Percentiles rank a stretch among this genome's conserved stretches.
phyloP scores from a whole-genome alignment of 2,888 invertebrate genomes.

The Pandemis heparana region DNA sequence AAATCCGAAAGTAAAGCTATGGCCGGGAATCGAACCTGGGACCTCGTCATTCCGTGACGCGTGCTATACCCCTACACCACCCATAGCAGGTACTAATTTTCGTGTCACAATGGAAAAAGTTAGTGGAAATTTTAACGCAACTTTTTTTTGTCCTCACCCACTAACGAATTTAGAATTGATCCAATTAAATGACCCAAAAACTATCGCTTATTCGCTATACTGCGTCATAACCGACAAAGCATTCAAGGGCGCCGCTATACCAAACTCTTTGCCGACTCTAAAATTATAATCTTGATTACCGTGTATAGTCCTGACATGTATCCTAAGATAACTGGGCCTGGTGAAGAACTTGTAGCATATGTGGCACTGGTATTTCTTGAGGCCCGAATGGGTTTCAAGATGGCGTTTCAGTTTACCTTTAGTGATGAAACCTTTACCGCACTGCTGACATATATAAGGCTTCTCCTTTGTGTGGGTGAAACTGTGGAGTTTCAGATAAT shows the following conservation, averaged over 20 bases:
- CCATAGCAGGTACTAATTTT: no score
- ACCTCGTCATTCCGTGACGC: no score
- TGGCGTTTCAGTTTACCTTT: constrained; percentile 77
- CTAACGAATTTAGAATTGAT: no score
- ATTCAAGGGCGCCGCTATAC: constrained; percentile 23
- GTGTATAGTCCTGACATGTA: constrained; percentile 77
- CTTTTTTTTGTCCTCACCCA: no score
- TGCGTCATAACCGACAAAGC: constrained; percentile 26
- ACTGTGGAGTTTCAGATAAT: constrained; percentile 75
- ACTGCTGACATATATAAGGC: constrained; percentile 77
- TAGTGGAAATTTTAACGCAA: no score
- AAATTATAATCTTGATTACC: constrained; percentile 77
- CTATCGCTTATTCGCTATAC: constrained; percentile 14
- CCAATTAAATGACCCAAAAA: no score
- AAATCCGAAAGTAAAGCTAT: no score
- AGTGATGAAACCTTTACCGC: constrained; percentile 79
- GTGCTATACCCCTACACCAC: no score
- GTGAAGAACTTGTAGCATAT: constrained; percentile 81
- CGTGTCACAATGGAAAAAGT: no score
- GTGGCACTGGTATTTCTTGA: constrained; percentile 79
- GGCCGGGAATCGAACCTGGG: no score
- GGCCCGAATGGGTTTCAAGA: constrained; percentile 72
- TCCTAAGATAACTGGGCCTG: constrained; percentile 72
- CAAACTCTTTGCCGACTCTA: constrained; percentile 57
- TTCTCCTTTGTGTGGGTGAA: constrained; percentile 80